Evolutionary conservation across 1,140 invertebrate genomes (phyloP), one percentile per base, ranked within the genome.

Genomic region (Ooceraea biroi): DNA sequence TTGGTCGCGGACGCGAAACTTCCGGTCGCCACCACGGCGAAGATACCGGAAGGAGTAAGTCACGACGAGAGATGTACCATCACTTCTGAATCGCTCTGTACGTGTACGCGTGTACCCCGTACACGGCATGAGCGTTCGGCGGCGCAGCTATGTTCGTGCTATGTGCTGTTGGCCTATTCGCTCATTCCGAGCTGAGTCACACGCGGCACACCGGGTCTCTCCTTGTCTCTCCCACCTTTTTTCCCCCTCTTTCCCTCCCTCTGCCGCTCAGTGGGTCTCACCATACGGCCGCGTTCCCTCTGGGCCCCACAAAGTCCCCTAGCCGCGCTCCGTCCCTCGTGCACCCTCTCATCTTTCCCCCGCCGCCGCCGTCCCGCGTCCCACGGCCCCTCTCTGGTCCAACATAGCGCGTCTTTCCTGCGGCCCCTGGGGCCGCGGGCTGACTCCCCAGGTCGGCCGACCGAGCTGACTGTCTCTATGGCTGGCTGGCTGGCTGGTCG

Each of bases 141-240:
- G 66, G 68, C 63, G 85, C 85, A 84, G 87, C 86, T n/a, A n/a
- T n/a, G 90, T 92, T 91, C 36, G 36, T 88, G 89, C 86, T 89
- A 90, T 89, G 90, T 89, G 82, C 77, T 83, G 87, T 85, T 91
- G 88, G 89, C 87, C 88, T 89, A 91, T 91, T 92, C 90, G 88
- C 82, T 88, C 85, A 83, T 90, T 91, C 86, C 82, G 82, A 88
- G 89, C 90, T 93, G 92, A 93, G 90, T 93, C 92, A 93, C 88
- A 88, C 86, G 80, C 84, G 84, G 76, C 85, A 52, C 69, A 74
- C 77, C 78, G n/a, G 46, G 80, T 73, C 41, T 85, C 83, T 84
- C 65, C 72, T 50, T 72, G 41, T 82, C 57, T 61, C 82, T 82
- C 78, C 78, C 73, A 52, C 36, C 61, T 46, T 73, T 73, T 77